These are phyloP conservation scores for Mactromeris polynyma DNA, from an alignment of 2,888 invertebrate species.

Conservation along the genomic window DNA sequence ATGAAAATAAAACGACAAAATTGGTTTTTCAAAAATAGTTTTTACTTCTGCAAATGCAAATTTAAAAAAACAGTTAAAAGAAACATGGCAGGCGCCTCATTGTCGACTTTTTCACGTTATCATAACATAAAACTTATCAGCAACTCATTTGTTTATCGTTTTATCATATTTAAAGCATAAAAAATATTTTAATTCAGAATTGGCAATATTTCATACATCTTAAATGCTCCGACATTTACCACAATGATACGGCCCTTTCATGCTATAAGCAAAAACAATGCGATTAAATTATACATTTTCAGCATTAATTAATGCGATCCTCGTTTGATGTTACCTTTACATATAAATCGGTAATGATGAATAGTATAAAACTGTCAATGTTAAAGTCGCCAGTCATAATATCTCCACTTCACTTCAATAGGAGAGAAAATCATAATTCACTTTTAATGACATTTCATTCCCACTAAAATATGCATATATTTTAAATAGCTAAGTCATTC, in stretches of 20 bases:
- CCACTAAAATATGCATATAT: conserved; percentile 41
- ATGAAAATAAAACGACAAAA: no score
- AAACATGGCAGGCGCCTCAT: neutral
- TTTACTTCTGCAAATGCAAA: no score
- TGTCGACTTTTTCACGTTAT: neutral
- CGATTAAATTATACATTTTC: conserved; percentile 43
- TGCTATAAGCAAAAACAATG: conserved; percentile 30
- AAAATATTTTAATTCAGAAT: neutral
- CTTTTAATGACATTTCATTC: conserved; percentile 37
- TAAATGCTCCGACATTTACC: neutral
- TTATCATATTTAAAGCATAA: conserved; percentile 6
- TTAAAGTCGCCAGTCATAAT: conserved; percentile 37
- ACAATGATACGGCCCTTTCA: conserved; percentile 17
- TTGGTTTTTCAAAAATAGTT: no score
- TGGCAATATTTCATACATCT: conserved; percentile 17
- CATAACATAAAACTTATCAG: neutral
- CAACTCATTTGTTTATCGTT: neutral
- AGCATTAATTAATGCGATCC: conserved; percentile 37
- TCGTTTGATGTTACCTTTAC: conserved; percentile 38
- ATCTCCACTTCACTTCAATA: conserved; percentile 34
- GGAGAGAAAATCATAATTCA: conserved; percentile 21
- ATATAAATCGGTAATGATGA: conserved; percentile 53
- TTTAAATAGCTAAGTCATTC: conserved; percentile 37
- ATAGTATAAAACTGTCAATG: conserved; percentile 48
- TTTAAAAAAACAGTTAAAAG: neutral